These are phyloP conservation scores for Alligator mississippiensis DNA, from an alignment of 2,113 vertebrate species.

Conservation along the genomic window DNA sequence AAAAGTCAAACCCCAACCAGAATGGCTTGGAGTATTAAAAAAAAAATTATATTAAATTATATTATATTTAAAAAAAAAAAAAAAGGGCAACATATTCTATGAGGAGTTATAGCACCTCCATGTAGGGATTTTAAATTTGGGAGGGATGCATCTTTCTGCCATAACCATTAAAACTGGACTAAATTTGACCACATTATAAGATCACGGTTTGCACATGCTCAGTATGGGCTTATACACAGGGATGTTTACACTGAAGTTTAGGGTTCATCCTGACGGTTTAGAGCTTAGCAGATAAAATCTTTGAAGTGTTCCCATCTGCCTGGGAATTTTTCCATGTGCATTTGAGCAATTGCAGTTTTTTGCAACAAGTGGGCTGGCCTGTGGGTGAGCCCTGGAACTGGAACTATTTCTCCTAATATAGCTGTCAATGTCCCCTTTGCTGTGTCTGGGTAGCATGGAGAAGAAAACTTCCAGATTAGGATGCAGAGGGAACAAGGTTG, in stretches of 20 bases:
- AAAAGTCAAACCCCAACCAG: neutral
- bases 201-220: neutral
- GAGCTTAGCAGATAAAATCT: neutral
- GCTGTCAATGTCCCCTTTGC: neutral
- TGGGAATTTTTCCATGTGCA: too few relatives aligned
- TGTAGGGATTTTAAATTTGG: neutral
- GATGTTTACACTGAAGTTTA: too few relatives aligned
- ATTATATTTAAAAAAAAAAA: neutral
- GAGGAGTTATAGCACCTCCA: neutral
- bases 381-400: neutral
- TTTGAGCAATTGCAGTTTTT: neutral
- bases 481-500: neutral
- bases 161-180: neutral
- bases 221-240: neutral
- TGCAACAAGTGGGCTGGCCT: neutral
- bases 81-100: neutral
- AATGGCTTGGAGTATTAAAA: too few relatives aligned
- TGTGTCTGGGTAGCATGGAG: too few relatives aligned
- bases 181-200: neutral
- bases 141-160: neutral
- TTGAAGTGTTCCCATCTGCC: neutral
- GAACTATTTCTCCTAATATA: neutral
- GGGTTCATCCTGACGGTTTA: neutral
- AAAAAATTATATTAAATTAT: too few relatives aligned
- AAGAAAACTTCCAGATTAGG: neutral